Base-by-base conservation (phyloP, 2,888 invertebrate genomes). In the Pollenia labialis region DNA sequence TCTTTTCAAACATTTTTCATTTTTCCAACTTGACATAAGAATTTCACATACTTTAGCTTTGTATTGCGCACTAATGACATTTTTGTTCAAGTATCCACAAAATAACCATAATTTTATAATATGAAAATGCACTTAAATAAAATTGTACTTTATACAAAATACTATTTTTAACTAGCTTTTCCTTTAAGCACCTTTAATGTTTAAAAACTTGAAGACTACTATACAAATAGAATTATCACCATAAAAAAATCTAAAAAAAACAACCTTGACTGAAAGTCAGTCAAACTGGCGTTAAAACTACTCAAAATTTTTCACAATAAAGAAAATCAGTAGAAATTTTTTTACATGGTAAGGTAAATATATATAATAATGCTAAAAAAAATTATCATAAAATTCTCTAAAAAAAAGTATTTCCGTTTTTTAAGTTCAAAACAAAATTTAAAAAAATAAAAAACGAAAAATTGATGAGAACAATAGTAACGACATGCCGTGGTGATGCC, bases 381-480 rank as follows among this genome's bases (percentile, higher is more conserved):
- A 42, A 75, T 50, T 16, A 32, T 50, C 54, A 81, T 81, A 75
- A 74, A 81, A 60, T 81, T 75, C 50, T 58, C 16, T 66, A 81
- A 60, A 46, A 84, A 76, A 80, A 23, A 52, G 52, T 42, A 23
- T 79, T 60, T 52, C 14, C 14, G 7, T 18, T n/a, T 50, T 50
- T 4, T 50, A 54, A 75, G 60, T 58, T 68, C 48, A 40, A 11
- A 75, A 74, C 23, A 16, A 48, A 72, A 81, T 58, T 64, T 44
- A 58, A 42, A 12, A 40, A 4, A 12, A 56, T 48, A 72, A 54
- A 12, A 56, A 50, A 50, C 4, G 2, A 52, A 52, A 40, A 44
- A 74, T 48, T 60, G 74, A 48, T 48, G 60, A 40, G 40, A 80
- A 80, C 79, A 80, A 75, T 68, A 79, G 68, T 32, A 74, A 32